Evolutionary conservation across 2,888 invertebrate species (phyloP).

Genomic region (Asteroscopus sphinx): DNA sequence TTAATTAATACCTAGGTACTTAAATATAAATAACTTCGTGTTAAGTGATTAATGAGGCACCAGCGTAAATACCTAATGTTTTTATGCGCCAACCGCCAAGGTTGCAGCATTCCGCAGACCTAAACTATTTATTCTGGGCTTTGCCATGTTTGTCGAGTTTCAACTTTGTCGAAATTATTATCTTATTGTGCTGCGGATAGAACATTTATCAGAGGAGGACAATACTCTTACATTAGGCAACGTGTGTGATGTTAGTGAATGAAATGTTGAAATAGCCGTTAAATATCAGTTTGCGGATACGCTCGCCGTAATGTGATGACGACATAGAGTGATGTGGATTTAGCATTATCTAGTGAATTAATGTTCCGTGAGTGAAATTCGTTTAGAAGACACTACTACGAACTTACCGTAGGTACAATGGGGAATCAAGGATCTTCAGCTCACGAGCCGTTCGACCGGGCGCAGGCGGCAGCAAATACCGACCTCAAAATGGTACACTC

Average conservation of each 20-base stretch:
- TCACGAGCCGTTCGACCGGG: conserved; percentile 95
- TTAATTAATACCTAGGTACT: conserved; percentile 44
- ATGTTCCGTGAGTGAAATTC: conserved; percentile 64
- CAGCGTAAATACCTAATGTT: conserved; percentile 63
- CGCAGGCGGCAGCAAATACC: conserved; percentile 84
- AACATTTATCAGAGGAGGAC: conserved; percentile 79
- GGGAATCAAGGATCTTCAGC: conserved; percentile 95
- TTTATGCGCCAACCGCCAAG: conserved; percentile 78
- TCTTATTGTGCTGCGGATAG: conserved; percentile 80
- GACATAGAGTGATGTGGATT: conserved; percentile 53
- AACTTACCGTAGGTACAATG: conserved; percentile 84
- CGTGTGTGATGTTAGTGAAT: conserved; percentile 71
- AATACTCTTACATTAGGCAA: conserved; percentile 72
- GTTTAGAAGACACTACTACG: conserved; percentile 55
- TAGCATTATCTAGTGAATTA: conserved; percentile 56
- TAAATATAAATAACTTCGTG: conserved; percentile 44
- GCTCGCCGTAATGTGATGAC: conserved; percentile 55
- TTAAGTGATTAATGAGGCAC: conserved; percentile 64
- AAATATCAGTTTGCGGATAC: conserved; percentile 59
- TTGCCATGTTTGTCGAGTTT: conserved; percentile 84
- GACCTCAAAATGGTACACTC: conserved; percentile 86
- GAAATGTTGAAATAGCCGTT: conserved; percentile 71
- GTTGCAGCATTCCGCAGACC: conserved; percentile 77
- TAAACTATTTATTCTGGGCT: conserved; percentile 82
- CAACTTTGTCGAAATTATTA: conserved; percentile 83